Base-by-base conservation (phyloP, 1,140 invertebrate species). In the Drosophila nikananu region DNA sequence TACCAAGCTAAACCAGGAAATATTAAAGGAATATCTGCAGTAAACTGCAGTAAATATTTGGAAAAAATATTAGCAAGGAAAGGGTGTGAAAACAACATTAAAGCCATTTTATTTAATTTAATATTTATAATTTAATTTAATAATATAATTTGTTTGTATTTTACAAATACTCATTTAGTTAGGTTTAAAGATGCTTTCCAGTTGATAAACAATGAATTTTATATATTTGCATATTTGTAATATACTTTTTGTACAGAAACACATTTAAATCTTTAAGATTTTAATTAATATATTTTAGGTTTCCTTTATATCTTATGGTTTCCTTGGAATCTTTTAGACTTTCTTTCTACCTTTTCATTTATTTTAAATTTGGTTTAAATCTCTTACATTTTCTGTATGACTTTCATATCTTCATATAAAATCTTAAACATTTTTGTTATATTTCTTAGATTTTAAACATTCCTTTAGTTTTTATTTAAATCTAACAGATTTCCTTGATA, bases 1-100 rank as follows among this genome's bases (percentile, higher is more conserved):
- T 3, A 27, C 21, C n/a, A 21, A 15, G 23, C 39, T 32, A 60
- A 70, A 77, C 89, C 86, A 79, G 86, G 86, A 90, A 90, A 90
- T 90, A 82, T 82, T 82, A 90, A 86, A 71, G 81, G 77, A 68
- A 64, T 55, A 23, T 17, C 32, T 2, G n/a, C n/a, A n/a, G n/a
- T n/a, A 9, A 55, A 17, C 2, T 55, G 60, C 49, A 74, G 52
- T 25, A 49, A 49, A 49, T 25, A 49, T 54, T 52, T 37, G 77
- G 35, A 59, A 25, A 25, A 77, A 75, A 68, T 81, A 42, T 35
- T 52, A 19, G 5, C 15, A 2, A 51, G 39, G 35, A 57, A 59
- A 60, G 7, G 19, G 32, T 17, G 1, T 23, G 13, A 5, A 17
- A 23, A 6, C 0, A 35, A 9, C 7, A 13, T 8, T 19, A 2